phyloP scores from a whole-genome alignment of 1,140 invertebrate genomes.

The Drosophila sulfurigaster region DNA sequence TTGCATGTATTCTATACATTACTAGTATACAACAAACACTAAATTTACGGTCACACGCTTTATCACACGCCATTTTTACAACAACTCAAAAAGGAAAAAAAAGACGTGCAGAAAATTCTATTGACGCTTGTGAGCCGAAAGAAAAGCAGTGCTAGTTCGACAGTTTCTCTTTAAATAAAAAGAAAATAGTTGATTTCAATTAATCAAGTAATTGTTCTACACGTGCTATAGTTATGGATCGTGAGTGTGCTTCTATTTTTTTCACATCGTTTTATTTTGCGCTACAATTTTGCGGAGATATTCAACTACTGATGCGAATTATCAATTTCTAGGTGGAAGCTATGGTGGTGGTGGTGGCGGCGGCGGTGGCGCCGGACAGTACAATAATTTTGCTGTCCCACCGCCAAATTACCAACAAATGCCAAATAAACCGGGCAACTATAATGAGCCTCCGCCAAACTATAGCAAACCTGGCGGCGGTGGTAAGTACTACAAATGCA shows the following conservation, averaged over 20 bases:
- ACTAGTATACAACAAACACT: constrained; percentile 2
- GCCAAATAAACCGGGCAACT: constrained; percentile 77
- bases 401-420: constrained; percentile 82
- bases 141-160: constrained; percentile 12
- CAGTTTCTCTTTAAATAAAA: background rate
- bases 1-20: background rate
- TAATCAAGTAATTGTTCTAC: constrained; percentile 14
- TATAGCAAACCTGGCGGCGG: constrained; percentile 71
- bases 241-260: constrained; percentile 50
- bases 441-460: constrained; percentile 81
- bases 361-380: constrained; percentile 73
- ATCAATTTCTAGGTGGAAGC: constrained; percentile 58
- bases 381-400: constrained; percentile 82
- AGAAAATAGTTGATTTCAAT: constrained; percentile 5
- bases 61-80: constrained; percentile 72
- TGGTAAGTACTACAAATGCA: constrained; percentile 52
- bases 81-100: constrained; percentile 14
- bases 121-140: constrained; percentile 44
- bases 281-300: background rate
- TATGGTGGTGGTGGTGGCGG: constrained; percentile 69
- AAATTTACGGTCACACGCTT: background rate
- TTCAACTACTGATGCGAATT: constrained; percentile 2
- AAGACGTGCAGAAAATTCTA: constrained; percentile 34
- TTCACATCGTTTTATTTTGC: too few relatives aligned
- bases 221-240: constrained; percentile 56